Evolutionary conservation across 2,888 invertebrate genomes (phyloP).

Genomic region (Apodemia duryi): DNA sequence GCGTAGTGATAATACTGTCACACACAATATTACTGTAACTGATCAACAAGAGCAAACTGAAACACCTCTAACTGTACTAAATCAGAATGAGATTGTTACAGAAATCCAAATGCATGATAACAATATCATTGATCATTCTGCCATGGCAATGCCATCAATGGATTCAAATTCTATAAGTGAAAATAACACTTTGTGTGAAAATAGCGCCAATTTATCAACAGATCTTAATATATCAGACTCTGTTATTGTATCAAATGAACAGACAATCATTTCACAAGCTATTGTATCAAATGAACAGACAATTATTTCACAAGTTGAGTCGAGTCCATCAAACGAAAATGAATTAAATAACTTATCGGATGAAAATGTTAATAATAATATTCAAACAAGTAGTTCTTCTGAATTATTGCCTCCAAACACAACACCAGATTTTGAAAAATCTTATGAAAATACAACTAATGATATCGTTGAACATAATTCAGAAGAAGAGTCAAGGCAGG

Average conservation of each 20-base stretch:
- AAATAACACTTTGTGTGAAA: neutral
- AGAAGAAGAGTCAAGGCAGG: neutral
- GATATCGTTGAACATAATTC: constrained; percentile 3
- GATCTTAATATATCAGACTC: constrained; percentile 5
- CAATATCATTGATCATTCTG: constrained; percentile 16
- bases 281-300: constrained; percentile 12
- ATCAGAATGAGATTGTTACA: constrained; percentile 11
- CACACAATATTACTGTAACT: constrained; percentile 10
- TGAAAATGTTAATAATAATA: constrained; percentile 1
- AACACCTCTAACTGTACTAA: constrained; percentile 8
- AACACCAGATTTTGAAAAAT: neutral
- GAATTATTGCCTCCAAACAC: neutral
- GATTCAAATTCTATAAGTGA: constrained; percentile 11
- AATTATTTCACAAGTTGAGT: neutral
- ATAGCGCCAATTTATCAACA: neutral
- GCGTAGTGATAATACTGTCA: too few species aligned
- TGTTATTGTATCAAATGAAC: constrained; percentile 10
- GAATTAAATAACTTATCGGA: neutral
- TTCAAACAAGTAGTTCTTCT: neutral
- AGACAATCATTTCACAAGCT: neutral
- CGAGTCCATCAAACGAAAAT: neutral
- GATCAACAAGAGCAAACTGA: constrained; percentile 7
- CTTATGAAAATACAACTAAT: constrained; percentile 1
- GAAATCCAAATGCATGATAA: constrained; percentile 17
- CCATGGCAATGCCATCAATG: neutral